Evolutionary conservation across 2,113 vertebrate species (phyloP).

Genomic region (Lucifuga dentata): DNA sequence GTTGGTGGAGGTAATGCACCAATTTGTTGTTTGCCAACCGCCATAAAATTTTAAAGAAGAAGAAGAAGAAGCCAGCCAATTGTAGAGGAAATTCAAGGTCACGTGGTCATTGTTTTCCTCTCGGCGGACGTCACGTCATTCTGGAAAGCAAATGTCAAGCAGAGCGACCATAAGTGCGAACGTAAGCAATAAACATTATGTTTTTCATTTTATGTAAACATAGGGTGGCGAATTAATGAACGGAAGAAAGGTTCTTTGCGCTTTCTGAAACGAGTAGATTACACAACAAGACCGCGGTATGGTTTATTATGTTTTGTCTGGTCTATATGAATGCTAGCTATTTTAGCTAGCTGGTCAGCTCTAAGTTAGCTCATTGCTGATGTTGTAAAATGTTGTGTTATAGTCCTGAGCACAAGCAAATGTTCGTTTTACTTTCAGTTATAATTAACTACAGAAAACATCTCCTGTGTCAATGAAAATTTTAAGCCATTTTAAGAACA

Average conservation of each 20-base stretch:
- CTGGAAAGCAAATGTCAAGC: conserved; percentile 20
- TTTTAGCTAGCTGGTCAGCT: conserved; percentile 36
- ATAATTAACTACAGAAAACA: not conserved
- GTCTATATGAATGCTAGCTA: conserved; percentile 5
- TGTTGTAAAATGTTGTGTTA: conserved; percentile 9
- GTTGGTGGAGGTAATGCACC: no score
- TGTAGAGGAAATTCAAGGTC: not conserved
- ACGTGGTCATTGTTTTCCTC: conserved; percentile 73
- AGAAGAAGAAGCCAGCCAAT: conserved; percentile 63
- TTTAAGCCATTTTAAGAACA: no score
- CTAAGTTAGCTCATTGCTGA: conserved; percentile 1
- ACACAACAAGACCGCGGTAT: conserved; percentile 50
- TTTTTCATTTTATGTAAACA: not conserved
- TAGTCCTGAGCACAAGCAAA: not conserved
- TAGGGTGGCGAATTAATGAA: not conserved
- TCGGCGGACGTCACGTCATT: conserved; percentile 9
- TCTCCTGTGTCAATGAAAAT: not conserved
- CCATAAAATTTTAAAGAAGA: no score
- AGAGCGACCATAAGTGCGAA: not conserved
- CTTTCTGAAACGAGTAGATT: conserved; percentile 12
- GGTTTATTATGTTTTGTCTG: conserved; percentile 11
- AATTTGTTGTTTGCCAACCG: no score
- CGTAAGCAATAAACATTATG: not conserved
- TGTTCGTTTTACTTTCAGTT: not conserved
- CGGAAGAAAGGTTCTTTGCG: not conserved